A percentile compares a stretch with the other conserved stretches of the same genome.
These are phyloP conservation scores for Rhagoletis pomonella DNA, from an alignment of 1,140 invertebrate genomes.

Conservation along the genomic window DNA sequence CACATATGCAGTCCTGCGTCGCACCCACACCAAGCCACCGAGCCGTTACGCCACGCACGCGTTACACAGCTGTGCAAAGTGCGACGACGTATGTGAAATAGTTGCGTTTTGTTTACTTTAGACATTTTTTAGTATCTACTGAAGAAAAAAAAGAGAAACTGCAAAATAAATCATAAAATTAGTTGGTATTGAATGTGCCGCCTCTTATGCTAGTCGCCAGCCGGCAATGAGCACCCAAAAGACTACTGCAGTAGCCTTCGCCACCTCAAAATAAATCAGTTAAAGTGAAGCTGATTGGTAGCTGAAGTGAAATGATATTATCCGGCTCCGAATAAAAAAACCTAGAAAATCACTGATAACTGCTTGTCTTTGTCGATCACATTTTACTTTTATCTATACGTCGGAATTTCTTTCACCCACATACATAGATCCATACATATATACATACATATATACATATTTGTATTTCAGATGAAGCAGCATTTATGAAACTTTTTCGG, in stretches of 20 bases:
- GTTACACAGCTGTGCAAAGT: constrained; percentile 14
- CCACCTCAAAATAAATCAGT: too few relatives aligned
- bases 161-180: neutral
- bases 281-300: too few relatives aligned
- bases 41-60: neutral
- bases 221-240: neutral
- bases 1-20: neutral
- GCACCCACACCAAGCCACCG: neutral
- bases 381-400: too few relatives aligned
- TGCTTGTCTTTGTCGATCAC: too few relatives aligned
- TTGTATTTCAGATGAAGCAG: constrained; percentile 21
- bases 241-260: neutral
- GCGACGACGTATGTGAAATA: neutral
- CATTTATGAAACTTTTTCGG: neutral
- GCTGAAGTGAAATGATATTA: too few relatives aligned
- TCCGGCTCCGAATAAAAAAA: too few relatives aligned
- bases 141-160: neutral
- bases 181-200: neutral
- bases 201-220: neutral
- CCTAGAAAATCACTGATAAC: too few relatives aligned
- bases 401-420: too few relatives aligned
- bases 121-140: neutral
- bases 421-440: too few relatives aligned
- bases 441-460: too few relatives aligned
- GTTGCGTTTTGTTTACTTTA: constrained; percentile 20